These are phyloP conservation scores for Gasteruption jaculator DNA, from an alignment of 2,888 invertebrate genomes.

Conservation along the genomic window DNA sequence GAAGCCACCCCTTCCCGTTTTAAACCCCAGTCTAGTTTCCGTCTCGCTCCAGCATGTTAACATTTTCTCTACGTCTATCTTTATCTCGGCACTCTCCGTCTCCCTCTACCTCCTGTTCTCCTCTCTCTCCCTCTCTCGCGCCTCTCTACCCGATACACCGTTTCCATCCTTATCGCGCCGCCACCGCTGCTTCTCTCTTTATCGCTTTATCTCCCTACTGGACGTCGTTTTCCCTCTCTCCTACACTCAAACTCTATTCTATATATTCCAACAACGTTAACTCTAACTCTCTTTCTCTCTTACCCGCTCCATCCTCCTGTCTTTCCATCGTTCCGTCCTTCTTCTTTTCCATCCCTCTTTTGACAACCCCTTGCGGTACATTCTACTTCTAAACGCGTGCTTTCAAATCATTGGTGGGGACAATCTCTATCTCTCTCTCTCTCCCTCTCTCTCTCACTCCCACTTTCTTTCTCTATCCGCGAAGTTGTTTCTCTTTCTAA, in stretches of 20 bases:
- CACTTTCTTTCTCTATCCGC: conserved; percentile 24
- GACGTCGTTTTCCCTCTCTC: conserved; percentile 26
- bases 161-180: conserved; percentile 20
- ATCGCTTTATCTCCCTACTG: conserved; percentile 22
- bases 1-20: conserved; percentile 28
- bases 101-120: conserved; percentile 34
- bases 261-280: conserved; percentile 21
- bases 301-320: conserved; percentile 18
- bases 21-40: conserved; percentile 19
- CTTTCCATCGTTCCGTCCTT: conserved; percentile 19
- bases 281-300: conserved; percentile 20
- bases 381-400: not conserved
- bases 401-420: conserved; percentile 1
- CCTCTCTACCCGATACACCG: conserved; percentile 28
- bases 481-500: conserved; percentile 30
- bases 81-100: conserved; percentile 21
- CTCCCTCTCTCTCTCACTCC: conserved; percentile 17
- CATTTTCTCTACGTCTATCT: conserved; percentile 16
- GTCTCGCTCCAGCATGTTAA: conserved; percentile 25
- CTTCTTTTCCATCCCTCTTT: conserved; percentile 20
- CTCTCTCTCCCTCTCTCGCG: conserved; percentile 33
- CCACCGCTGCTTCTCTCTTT: conserved; percentile 17
- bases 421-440: conserved; percentile 21
- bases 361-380: not conserved
- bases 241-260: conserved; percentile 17